Conservation (phyloP, 2,888 invertebrate species). For the Resseliella maxima region DNA sequence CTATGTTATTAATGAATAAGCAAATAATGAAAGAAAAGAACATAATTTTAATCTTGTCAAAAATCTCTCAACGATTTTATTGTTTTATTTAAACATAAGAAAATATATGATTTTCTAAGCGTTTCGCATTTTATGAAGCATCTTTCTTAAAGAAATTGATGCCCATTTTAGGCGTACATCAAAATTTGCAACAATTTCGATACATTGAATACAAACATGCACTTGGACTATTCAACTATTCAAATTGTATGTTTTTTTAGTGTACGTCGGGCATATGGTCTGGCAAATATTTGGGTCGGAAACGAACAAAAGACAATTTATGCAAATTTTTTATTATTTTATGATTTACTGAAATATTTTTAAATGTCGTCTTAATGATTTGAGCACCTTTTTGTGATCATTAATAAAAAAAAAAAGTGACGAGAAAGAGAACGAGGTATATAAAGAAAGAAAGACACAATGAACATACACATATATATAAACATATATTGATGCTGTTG, state of each 20-base stretch:
- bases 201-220: too few relatives aligned
- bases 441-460: not conserved
- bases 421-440: not conserved
- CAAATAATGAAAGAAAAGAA: constrained; percentile 20
- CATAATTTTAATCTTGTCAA: constrained; percentile 41
- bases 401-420: not conserved
- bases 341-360: constrained; percentile 38
- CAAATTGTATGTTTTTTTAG: not conserved
- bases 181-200: too few relatives aligned
- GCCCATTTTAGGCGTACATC: too few relatives aligned
- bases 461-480: not conserved
- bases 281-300: constrained; percentile 10
- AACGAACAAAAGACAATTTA: constrained; percentile 21
- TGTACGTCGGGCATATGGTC: not conserved
- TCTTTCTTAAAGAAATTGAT: not conserved
- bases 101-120: not conserved
- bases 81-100: not conserved
- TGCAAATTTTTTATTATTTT: constrained; percentile 46
- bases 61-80: constrained; percentile 31
- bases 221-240: not conserved
- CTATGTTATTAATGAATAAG: not conserved
- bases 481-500: constrained; percentile 7
- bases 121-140: constrained; percentile 13
- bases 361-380: constrained; percentile 44
- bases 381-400: constrained; percentile 28